Evolutionary conservation across 2,113 vertebrate genomes (phyloP).

Genomic region (Nyctibius bracteatus): DNA sequence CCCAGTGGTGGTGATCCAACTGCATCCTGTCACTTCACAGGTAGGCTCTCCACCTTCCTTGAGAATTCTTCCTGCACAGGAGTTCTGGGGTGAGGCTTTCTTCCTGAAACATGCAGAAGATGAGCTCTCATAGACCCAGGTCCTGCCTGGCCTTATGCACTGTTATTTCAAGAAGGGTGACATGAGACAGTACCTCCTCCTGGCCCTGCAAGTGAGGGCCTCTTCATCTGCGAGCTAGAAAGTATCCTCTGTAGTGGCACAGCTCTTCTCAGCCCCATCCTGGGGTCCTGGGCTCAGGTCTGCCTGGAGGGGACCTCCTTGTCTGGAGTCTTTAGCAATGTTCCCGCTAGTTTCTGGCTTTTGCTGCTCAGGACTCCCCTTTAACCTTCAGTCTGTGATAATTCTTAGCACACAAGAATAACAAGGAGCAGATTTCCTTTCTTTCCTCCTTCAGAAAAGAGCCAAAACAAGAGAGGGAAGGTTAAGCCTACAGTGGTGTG

Average conservation of each 20-base stretch:
- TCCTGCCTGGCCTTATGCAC: neutral
- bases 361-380: neutral
- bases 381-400: neutral
- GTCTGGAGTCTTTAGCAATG: neutral
- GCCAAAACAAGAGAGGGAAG: neutral
- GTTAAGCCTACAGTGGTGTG: neutral
- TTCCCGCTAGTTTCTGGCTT: rapidly evolving
- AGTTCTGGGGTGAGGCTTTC: neutral
- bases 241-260: neutral
- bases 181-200: neutral
- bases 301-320: rapidly evolving
- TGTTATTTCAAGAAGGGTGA: neutral
- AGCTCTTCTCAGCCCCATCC: neutral
- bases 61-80: neutral
- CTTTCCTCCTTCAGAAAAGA: neutral
- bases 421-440: neutral
- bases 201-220: neutral
- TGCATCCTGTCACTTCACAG: neutral
- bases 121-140: neutral
- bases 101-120: neutral
- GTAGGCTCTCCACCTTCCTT: neutral
- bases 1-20: neutral
- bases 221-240: neutral
- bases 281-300: neutral
- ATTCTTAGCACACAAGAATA: neutral